Conservation (phyloP, 2,113 vertebrate species). For the Marmota flaviventris region DNA sequence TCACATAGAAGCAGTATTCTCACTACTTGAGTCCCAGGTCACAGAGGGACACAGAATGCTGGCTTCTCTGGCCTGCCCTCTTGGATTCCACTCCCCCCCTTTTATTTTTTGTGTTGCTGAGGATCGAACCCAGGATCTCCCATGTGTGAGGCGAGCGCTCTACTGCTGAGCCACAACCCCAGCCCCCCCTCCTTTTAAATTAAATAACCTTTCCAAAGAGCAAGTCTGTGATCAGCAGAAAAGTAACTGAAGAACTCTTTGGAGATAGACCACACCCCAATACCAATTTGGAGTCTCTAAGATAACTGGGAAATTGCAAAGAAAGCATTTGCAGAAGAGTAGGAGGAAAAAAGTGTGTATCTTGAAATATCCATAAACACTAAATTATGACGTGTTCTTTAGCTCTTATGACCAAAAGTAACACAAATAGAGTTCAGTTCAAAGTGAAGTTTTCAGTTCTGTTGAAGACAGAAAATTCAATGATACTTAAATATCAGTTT, state of each 20-base stretch:
- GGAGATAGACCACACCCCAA: background rate
- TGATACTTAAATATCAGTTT: constrained; percentile 23
- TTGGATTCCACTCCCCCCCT: too few species aligned
- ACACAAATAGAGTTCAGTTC: constrained; percentile 2
- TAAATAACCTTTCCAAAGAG: background rate
- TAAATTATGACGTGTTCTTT: background rate
- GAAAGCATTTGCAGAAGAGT: constrained; percentile 26
- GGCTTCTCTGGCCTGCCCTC: too few species aligned
- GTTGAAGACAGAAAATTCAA: background rate
- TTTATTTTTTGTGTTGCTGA: too few species aligned
- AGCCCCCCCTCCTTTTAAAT: background rate
- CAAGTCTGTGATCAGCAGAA: constrained; percentile 21
- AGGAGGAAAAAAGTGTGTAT: background rate
- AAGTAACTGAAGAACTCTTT: background rate
- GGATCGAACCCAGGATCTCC: too few species aligned
- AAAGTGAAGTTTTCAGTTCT: background rate
- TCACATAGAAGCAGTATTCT: too few species aligned
- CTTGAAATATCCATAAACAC: constrained; percentile 55
- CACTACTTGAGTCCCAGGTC: too few species aligned
- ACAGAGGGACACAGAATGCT: too few species aligned
- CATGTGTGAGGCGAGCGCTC: too few species aligned
- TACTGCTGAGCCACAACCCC: too few species aligned
- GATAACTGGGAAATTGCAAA: constrained; percentile 59
- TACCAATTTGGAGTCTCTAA: constrained; percentile 63
- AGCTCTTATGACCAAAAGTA: constrained; percentile 3